Percentiles rank a stretch among this genome's conserved stretches.
These are phyloP conservation scores for Limnephilus lunatus DNA, from an alignment of 2,888 invertebrate genomes.

Conservation along the genomic window DNA sequence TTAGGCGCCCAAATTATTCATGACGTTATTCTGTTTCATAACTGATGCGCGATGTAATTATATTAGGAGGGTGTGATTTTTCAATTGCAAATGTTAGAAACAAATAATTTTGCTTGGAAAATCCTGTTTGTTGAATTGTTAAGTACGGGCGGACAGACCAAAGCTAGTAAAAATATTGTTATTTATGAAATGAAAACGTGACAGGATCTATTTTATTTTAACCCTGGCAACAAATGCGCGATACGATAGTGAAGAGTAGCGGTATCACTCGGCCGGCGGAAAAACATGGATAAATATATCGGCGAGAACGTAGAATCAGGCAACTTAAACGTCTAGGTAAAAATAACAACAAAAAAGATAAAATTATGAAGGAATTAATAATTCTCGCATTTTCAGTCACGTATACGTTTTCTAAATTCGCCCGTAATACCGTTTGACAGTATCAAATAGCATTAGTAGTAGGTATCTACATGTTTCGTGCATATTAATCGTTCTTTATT, in stretches of 20 bases:
- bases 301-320: background rate
- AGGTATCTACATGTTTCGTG: conserved; percentile 15
- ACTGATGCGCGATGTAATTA: conserved; percentile 52
- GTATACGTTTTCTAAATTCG: conserved; percentile 16
- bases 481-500: conserved; percentile 13
- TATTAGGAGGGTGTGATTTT: conserved; percentile 54
- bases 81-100: background rate
- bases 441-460: background rate
- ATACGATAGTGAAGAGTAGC: background rate
- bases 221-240: background rate
- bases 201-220: background rate
- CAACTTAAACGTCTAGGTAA: background rate
- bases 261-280: background rate
- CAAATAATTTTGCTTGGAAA: background rate
- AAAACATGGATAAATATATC: background rate
- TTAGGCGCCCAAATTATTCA: conserved; percentile 63
- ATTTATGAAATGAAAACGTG: background rate
- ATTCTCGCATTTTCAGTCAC: background rate
- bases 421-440: conserved; percentile 42
- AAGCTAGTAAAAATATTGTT: background rate
- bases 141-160: background rate
- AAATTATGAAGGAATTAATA: background rate
- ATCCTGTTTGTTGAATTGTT: background rate
- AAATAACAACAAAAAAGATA: background rate
- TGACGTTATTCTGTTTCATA: conserved; percentile 54